Evolutionary conservation across 2,888 invertebrate species (phyloP).

Genomic region (Cryptocheilus praepositus): DNA sequence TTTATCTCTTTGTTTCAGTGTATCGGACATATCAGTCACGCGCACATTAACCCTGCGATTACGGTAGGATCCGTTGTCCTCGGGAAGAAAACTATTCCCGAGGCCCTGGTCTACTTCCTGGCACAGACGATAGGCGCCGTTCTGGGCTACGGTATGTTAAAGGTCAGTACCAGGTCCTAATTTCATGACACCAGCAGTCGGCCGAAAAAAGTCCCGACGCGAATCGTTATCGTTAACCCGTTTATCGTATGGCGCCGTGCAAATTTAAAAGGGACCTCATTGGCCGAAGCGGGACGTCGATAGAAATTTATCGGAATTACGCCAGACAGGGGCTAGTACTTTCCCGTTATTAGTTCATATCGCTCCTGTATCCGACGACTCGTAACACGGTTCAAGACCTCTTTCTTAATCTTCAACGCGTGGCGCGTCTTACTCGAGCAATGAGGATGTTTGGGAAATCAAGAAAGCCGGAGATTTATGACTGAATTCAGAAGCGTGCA

Average conservation of each 20-base stretch:
- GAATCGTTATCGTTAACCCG: too few relatives aligned
- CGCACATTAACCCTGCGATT: conserved; percentile 74
- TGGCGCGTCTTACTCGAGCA: neutral
- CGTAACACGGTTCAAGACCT: conserved; percentile 25
- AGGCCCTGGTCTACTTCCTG: conserved; percentile 66
- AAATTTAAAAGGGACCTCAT: too few relatives aligned
- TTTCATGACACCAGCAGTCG: too few relatives aligned
- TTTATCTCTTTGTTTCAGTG: conserved; percentile 69
- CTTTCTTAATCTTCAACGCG: conserved; percentile 21
- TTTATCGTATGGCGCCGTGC: too few relatives aligned
- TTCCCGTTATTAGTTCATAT: too few relatives aligned
- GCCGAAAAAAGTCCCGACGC: too few relatives aligned
- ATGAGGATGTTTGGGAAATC: conserved; percentile 6
- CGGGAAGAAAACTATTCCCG: conserved; percentile 67
- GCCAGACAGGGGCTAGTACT: too few relatives aligned
- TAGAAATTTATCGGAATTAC: too few relatives aligned
- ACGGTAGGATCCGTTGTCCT: conserved; percentile 70
- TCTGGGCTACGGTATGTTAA: conserved; percentile 70
- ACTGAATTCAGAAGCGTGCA: too few relatives aligned
- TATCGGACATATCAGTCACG: conserved; percentile 73
- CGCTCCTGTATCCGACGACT: too few relatives aligned
- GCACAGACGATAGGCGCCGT: conserved; percentile 69
- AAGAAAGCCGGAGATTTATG: too few relatives aligned
- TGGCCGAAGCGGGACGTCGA: too few relatives aligned
- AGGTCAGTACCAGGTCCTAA: conserved; percentile 57